These are phyloP conservation scores for Alosa alosa DNA, from an alignment of 2,113 vertebrate genomes.

Conservation along the genomic window DNA sequence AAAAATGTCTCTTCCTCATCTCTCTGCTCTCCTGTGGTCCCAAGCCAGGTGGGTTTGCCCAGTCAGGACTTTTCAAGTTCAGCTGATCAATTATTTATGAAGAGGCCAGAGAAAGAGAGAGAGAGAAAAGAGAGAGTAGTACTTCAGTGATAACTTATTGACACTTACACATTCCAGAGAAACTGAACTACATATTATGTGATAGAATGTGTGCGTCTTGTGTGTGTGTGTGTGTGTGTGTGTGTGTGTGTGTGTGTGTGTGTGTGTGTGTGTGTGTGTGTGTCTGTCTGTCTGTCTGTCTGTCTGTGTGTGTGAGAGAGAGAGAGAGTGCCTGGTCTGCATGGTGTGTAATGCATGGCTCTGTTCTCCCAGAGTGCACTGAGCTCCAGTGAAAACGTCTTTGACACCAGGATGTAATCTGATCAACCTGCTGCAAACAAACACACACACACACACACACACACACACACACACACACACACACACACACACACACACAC, in stretches of 20 bases:
- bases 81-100: constrained; percentile 30
- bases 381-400: constrained; percentile 2
- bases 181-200: too few relatives aligned
- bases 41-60: constrained; percentile 22
- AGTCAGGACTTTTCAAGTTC: neutral
- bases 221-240: too few relatives aligned
- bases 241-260: neutral
- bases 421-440: constrained; percentile 25
- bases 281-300: neutral
- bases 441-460: constrained; percentile 5
- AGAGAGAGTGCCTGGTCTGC: neutral
- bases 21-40: constrained; percentile 8
- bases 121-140: neutral
- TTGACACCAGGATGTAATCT: constrained; percentile 26
- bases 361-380: neutral
- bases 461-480: neutral
- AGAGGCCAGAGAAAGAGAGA: neutral
- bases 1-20: neutral
- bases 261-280: neutral
- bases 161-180: too few relatives aligned
- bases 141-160: too few relatives aligned
- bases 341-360: constrained; percentile 8
- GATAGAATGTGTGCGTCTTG: neutral
- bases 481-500: constrained; percentile 24
- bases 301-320: neutral